These are phyloP conservation scores for Eonycteris spelaea DNA, from an alignment of 2,113 vertebrate genomes.

Conservation along the genomic window DNA sequence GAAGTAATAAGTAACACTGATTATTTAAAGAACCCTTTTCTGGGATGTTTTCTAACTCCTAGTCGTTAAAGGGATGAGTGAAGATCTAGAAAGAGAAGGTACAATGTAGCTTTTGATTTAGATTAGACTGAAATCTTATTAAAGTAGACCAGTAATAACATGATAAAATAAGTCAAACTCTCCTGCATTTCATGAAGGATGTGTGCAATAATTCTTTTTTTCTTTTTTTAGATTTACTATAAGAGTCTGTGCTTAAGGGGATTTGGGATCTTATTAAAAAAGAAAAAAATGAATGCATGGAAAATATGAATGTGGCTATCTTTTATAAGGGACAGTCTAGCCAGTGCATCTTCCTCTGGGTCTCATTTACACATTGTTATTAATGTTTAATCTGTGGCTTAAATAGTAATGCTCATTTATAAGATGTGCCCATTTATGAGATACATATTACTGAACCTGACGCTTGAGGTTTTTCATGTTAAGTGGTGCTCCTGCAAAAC, in stretches of 20 bases:
- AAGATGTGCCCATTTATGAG: not conserved
- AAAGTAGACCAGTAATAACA: not conserved
- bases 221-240: not conserved
- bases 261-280: conserved; percentile 40
- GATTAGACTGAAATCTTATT: conserved; percentile 6
- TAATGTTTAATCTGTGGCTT: conserved; percentile 14
- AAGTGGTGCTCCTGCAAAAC: not conserved
- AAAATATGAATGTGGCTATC: not conserved
- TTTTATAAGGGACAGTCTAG: not conserved
- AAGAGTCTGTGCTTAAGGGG: not conserved
- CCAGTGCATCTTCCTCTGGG: not conserved
- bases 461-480: not conserved
- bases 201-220: not conserved
- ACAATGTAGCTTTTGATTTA: not conserved
- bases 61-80: not conserved
- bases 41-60: not conserved
- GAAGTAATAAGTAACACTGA: not conserved
- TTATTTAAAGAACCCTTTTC: not conserved
- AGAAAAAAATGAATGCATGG: conserved; percentile 3
- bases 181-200: not conserved
- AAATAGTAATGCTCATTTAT: not conserved
- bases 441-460: not conserved
- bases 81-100: not conserved
- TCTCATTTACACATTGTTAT: not conserved
- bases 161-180: not conserved